These are phyloP conservation scores for Tribolium castaneum DNA, from an alignment of 1,140 invertebrate species.

Conservation along the genomic window DNA sequence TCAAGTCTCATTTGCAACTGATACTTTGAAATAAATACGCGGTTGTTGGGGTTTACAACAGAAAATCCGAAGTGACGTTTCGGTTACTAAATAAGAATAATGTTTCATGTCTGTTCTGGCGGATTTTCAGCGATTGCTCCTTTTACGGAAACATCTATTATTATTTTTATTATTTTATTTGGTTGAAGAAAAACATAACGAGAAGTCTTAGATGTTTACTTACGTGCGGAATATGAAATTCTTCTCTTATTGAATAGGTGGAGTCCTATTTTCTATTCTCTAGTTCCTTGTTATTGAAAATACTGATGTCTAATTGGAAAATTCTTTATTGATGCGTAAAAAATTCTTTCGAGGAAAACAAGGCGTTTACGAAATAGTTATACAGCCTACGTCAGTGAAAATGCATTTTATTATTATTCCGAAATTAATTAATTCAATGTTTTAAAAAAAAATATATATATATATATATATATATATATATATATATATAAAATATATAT, in stretches of 20 bases:
- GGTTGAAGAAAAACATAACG: background rate
- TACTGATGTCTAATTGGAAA: background rate
- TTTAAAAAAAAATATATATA: too few species aligned
- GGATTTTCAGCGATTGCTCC: background rate
- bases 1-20: background rate
- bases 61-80: background rate
- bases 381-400: too few species aligned
- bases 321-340: background rate
- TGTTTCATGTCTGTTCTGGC: background rate
- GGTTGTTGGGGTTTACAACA: background rate
- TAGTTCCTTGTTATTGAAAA: background rate
- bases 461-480: too few species aligned
- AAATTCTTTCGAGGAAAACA: background rate
- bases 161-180: background rate
- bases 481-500: too few species aligned
- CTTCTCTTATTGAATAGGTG: background rate
- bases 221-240: background rate
- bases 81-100: background rate
- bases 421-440: too few species aligned
- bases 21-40: background rate
- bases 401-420: too few species aligned
- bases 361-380: background rate
- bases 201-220: background rate
- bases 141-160: background rate
- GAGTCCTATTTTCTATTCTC: background rate